Conservation (phyloP, 1,140 invertebrate genomes). For the Physella acuta region DNA sequence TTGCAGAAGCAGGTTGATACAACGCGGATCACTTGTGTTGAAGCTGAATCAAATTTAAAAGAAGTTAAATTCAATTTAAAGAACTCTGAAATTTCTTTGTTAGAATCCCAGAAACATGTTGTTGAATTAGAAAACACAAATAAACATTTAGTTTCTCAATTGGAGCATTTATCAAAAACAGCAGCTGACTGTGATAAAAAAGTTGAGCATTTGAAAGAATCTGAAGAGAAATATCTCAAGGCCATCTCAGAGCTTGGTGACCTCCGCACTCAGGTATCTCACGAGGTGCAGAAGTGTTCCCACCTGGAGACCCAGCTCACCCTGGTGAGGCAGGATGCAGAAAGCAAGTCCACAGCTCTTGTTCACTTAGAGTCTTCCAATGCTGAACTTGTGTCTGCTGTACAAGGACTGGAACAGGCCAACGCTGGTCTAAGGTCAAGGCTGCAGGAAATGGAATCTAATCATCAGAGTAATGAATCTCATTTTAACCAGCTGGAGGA, state of each 20-base stretch:
- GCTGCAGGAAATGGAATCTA: neutral
- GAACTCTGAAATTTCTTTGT: neutral
- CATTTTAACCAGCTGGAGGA: neutral
- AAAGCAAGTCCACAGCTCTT: neutral
- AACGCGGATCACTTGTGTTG: neutral
- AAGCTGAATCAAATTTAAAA: neutral
- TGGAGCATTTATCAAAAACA: too few species aligned
- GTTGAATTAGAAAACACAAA: neutral
- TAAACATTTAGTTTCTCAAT: neutral
- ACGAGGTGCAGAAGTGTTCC: neutral
- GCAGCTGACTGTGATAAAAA: too few species aligned
- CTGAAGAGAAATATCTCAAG: neutral
- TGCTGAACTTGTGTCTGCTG: neutral
- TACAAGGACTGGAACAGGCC: neutral
- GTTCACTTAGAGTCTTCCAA: neutral
- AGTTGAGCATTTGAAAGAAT: neutral
- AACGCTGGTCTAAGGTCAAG: neutral
- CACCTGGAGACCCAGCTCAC: neutral
- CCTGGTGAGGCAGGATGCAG: neutral
- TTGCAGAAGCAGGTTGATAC: slow-evolving; percentile 2
- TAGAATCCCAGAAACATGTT: too few species aligned
- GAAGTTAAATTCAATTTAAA: neutral
- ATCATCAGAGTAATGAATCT: neutral
- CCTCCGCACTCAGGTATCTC: neutral
- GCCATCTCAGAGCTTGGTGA: neutral